Percentiles rank a stretch among this genome's conserved stretches.
Evolutionary conservation across 1,140 invertebrate species (phyloP).

Genomic region (Stegodyphus dumicola): DNA sequence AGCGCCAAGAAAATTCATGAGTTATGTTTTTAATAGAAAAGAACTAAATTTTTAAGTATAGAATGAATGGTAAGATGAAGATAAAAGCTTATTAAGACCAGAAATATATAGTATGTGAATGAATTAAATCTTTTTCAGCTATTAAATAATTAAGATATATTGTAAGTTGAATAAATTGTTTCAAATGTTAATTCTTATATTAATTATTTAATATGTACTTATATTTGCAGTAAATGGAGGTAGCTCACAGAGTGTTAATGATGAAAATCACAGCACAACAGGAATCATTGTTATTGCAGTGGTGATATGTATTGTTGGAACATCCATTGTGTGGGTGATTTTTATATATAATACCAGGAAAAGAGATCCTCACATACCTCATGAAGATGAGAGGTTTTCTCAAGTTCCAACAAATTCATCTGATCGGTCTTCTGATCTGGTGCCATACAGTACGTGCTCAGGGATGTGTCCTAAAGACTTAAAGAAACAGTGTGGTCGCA

Average conservation of each 20-base stretch:
- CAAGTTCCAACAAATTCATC: slow-evolving; percentile 16
- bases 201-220: too few species aligned
- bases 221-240: background rate
- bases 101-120: too few species aligned
- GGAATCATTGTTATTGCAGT: slow-evolving; percentile 90
- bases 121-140: background rate
- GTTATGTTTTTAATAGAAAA: too few species aligned
- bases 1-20: too few species aligned
- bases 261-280: slow-evolving; percentile 73
- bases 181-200: background rate
- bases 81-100: too few species aligned
- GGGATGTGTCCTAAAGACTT: slow-evolving; percentile 16
- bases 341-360: slow-evolving; percentile 89
- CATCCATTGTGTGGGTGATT: slow-evolving; percentile 90
- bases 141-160: background rate
- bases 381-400: slow-evolving; percentile 25
- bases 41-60: too few species aligned
- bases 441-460: slow-evolving; percentile 6
- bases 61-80: too few species aligned
- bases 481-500: slow-evolving; percentile 24
- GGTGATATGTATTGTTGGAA: slow-evolving; percentile 88
- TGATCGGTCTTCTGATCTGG: slow-evolving; percentile 21
- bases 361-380: slow-evolving; percentile 64
- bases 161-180: background rate
- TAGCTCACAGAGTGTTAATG: background rate